Evolutionary conservation across 1,140 invertebrate species (phyloP).

Genomic region (Listronotus bonariensis): DNA sequence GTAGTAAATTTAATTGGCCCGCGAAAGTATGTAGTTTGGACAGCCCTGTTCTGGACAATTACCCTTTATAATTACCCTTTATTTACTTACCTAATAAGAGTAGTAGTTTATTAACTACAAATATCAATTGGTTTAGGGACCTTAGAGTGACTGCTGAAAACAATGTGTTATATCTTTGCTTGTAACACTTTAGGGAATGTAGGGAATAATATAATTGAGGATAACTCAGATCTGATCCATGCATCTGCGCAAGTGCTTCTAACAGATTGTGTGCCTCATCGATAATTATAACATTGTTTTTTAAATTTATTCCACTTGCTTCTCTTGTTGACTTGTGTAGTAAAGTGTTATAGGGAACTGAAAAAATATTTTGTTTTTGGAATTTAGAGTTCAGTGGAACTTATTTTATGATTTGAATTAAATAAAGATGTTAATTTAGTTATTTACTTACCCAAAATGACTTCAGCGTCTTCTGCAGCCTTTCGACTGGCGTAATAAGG

Average conservation of each 20-base stretch:
- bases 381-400: too few species aligned
- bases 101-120: constrained; percentile 77
- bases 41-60: too few species aligned
- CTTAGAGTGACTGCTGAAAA: constrained; percentile 85
- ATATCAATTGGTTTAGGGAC: constrained; percentile 84
- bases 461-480: constrained; percentile 79
- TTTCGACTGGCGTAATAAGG: constrained; percentile 88
- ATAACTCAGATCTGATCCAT: constrained; percentile 75
- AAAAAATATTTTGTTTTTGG: constrained; percentile 7
- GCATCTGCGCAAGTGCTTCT: constrained; percentile 85
- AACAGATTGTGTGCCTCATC: constrained; percentile 98
- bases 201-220: constrained; percentile 70
- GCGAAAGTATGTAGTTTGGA: too few species aligned
- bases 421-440: too few species aligned
- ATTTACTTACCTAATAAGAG: constrained; percentile 63
- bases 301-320: constrained; percentile 79
- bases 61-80: too few species aligned
- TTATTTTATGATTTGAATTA: too few species aligned
- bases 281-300: constrained; percentile 87
- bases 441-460: constrained; percentile 62
- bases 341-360: constrained; percentile 84
- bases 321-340: constrained; percentile 85
- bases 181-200: constrained; percentile 79
- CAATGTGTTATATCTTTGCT: constrained; percentile 73
- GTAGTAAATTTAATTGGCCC: too few species aligned